Conservation (phyloP, 2,797 vertebrate species). For the Phoebastria nigripes region DNA sequence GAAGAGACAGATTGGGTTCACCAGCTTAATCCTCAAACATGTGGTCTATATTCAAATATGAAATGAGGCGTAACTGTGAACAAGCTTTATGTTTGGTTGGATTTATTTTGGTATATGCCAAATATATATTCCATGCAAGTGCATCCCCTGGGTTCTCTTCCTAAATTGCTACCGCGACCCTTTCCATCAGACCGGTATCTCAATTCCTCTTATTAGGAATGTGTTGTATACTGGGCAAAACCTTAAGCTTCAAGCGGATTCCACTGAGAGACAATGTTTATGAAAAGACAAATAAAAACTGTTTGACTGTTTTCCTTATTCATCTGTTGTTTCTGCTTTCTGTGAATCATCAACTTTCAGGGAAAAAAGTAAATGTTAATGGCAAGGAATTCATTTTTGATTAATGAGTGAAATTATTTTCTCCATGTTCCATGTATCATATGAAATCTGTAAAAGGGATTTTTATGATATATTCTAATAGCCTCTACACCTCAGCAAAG, state of each 20-base stretch:
- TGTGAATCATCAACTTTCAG: neutral
- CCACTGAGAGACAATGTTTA: neutral
- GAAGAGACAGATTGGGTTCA: constrained; percentile 36
- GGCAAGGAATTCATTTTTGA: neutral
- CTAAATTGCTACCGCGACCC: neutral
- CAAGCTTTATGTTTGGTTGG: constrained; percentile 52
- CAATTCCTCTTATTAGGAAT: neutral
- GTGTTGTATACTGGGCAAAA: neutral
- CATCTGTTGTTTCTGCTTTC: neutral
- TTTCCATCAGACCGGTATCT: neutral
- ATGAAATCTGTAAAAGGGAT: neutral
- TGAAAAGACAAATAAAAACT: neutral
- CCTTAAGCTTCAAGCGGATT: neutral
- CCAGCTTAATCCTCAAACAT: constrained; percentile 51
- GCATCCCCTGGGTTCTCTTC: neutral
- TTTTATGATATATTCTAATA: neutral
- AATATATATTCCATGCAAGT: neutral
- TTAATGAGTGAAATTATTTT: neutral
- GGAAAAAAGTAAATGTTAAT: neutral
- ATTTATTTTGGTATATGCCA: constrained; percentile 39
- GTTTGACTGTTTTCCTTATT: neutral
- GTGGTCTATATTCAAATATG: constrained; percentile 42
- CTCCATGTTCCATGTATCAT: neutral
- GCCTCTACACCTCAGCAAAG: neutral
- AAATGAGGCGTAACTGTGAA: constrained; percentile 65